phyloP scores from a whole-genome alignment of 2,797 vertebrate genomes.

The Cercopithecus diana region DNA sequence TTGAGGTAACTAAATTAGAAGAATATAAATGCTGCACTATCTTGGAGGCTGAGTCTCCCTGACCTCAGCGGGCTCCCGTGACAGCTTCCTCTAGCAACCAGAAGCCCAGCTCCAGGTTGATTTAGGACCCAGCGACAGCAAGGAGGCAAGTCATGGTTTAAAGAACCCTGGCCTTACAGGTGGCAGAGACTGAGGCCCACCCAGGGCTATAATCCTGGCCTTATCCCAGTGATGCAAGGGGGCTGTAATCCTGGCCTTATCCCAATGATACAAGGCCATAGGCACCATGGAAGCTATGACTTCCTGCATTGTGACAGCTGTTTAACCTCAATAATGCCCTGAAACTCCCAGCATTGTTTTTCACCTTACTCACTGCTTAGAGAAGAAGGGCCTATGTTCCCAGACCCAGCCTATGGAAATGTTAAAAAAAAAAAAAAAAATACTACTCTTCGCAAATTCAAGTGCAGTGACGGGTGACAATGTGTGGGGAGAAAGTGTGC shows the following conservation, averaged over 20 bases:
- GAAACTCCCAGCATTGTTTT: background rate
- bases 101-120: background rate
- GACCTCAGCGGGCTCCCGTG: background rate
- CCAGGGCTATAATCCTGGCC: background rate
- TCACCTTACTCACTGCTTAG: background rate
- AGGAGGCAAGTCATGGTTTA: background rate
- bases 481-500: background rate
- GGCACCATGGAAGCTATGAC: background rate
- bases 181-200: background rate
- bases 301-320: background rate
- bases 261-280: background rate
- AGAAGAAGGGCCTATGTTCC: background rate
- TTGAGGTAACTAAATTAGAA: background rate
- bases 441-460: background rate
- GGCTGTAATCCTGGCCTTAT: background rate
- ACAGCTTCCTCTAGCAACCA: background rate
- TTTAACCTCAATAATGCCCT: background rate
- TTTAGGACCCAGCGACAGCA: background rate
- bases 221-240: background rate
- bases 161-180: background rate
- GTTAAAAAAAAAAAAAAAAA: background rate
- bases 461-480: rapidly evolving
- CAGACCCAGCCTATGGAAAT: background rate
- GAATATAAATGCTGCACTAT: background rate
- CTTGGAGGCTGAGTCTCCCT: background rate